Base-by-base conservation (phyloP, 2,888 invertebrate genomes). In the Drosophila barbarae region DNA sequence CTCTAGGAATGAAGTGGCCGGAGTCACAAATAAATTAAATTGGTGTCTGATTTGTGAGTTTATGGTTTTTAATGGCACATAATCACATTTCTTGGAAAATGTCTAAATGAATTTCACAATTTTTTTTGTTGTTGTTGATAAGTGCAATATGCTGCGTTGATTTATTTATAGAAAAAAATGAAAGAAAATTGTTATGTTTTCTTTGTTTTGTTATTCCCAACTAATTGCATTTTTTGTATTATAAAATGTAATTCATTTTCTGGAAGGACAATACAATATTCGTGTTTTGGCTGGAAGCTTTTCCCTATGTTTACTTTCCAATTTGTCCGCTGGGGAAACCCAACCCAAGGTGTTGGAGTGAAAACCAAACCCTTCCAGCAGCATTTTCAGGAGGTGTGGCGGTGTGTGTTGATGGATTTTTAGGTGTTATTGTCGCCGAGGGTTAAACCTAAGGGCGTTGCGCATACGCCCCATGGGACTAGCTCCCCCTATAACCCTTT, bases 371-470 rank as follows among this genome's bases (percentile, higher is more conserved):
- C 28, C 12, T 36, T 8, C 12, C n/a, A 30, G 30, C n/a, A 30
- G 30, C 55, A 56, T n/a, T n/a, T n/a, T 26, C 30, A 18, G 21
- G 13, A 28, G 23, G 38, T 60, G 21, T 53, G 54, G 63, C 55
- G 30, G 47, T 30, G 61, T 26, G 28, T 66, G 63, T 44, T 76
- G 70, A 76, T 76, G 47, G 60, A 73, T 74, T 74, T 71, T 59
- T 35, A 68, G 54, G 49, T 49, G 66, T 49, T 59, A 44, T 42
- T 50, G 44, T 54, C 38, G 49, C 46, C 41, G 30, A n/a, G 53
- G 36, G 69, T 47, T 44, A 46, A 18, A 32, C 26, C 42, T 36
- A 38, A 51, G n/a, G 35, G 50, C 50, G 32, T 68, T 67, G 46
- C 59, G 56, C 32, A 75, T 77, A 73, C 77, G 61, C 67, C 66